Conservation (phyloP, 2,797 vertebrate genomes). For the Tympanoctomys barrerae region DNA sequence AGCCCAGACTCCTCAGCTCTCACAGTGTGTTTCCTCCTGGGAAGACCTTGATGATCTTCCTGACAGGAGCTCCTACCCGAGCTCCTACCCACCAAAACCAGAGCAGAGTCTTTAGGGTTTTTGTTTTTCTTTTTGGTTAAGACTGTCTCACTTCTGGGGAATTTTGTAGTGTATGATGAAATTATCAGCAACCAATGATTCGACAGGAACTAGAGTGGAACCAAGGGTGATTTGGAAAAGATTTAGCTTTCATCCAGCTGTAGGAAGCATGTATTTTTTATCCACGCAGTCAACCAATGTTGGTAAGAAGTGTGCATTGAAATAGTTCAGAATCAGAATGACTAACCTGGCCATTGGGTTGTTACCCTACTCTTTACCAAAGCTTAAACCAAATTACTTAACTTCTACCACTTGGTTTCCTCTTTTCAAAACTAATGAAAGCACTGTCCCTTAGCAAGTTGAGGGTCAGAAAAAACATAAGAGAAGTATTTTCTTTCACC, state of each 20-base stretch:
- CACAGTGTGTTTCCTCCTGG: not conserved
- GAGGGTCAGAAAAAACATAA: not conserved
- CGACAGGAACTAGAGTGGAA: not conserved
- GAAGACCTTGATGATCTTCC: not conserved
- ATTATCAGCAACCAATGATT: not conserved
- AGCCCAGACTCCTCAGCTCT: not conserved
- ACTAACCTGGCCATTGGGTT: not conserved
- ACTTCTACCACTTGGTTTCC: not conserved
- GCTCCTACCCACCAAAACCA: not conserved
- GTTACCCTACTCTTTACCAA: not conserved
- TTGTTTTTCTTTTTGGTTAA: not conserved
- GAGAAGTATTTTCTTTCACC: not conserved
- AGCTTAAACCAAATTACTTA: not conserved
- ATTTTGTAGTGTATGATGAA: not conserved
- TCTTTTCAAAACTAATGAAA: not conserved
- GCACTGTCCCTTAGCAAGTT: not conserved
- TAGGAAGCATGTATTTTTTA: not conserved
- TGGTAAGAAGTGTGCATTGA: not conserved
- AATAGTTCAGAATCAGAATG: not conserved
- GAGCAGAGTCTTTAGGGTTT: not conserved
- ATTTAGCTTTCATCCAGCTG: not conserved
- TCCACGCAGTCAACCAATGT: not conserved
- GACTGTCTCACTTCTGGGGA: not conserved
- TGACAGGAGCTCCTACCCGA: not conserved
- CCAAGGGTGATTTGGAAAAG: not conserved